Evolutionary conservation across 2,797 vertebrate species (phyloP).

Genomic region (Staurois parvus): DNA sequence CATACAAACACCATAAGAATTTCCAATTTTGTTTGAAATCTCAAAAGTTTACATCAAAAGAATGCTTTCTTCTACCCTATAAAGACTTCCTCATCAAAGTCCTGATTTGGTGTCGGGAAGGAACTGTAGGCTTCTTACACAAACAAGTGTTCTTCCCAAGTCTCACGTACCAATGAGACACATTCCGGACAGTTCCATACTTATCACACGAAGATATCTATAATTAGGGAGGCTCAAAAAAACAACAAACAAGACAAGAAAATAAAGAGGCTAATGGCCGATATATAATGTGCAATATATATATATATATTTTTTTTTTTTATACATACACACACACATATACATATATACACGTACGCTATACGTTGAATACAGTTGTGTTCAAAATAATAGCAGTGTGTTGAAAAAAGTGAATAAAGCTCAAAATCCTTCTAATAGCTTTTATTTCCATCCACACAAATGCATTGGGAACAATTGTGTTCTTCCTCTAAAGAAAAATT

Average conservation of each 20-base stretch:
- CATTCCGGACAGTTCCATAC: not conserved
- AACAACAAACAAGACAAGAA: not conserved
- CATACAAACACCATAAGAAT: not conserved
- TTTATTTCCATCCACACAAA: no score
- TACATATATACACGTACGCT: no score
- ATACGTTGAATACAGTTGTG: no score
- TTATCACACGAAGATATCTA: not conserved
- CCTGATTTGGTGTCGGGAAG: conserved; percentile 38
- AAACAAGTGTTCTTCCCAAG: conserved; percentile 15
- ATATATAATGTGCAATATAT: no score
- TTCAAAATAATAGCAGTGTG: no score
- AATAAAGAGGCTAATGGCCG: no score
- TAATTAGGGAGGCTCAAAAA: not conserved
- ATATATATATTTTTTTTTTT: no score
- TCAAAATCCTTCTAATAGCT: no score
- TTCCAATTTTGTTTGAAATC: conserved; percentile 37
- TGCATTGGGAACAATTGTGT: no score
- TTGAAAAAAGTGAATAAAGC: no score
- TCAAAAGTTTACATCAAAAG: conserved; percentile 37
- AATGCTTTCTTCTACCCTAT: not conserved
- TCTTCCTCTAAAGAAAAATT: no score
- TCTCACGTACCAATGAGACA: conserved; percentile 31
- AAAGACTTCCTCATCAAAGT: conserved; percentile 37
- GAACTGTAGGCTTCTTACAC: conserved; percentile 25
- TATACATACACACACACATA: no score